Conservation (phyloP, 2,888 invertebrate species). For the Heliconius ismenius region DNA sequence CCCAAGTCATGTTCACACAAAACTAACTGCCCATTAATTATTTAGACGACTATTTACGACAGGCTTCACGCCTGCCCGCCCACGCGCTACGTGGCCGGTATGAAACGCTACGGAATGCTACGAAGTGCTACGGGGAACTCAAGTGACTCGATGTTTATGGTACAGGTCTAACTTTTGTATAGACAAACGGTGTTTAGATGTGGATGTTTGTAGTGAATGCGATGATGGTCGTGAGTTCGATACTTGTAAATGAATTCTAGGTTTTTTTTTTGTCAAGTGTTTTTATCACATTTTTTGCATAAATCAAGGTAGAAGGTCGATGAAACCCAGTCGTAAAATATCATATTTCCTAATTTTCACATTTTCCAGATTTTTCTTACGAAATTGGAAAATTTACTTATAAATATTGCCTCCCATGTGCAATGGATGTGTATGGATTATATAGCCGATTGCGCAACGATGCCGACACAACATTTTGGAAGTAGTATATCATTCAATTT, state of each 20-base stretch:
- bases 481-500: too few species aligned
- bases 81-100: conserved; percentile 44
- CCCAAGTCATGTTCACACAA: conserved; percentile 49
- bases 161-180: conserved; percentile 28
- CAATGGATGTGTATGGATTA: too few species aligned
- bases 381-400: too few species aligned
- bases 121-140: conserved; percentile 45
- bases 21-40: conserved; percentile 68
- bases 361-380: too few species aligned
- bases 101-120: conserved; percentile 47
- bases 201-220: background rate
- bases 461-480: too few species aligned
- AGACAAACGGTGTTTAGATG: background rate
- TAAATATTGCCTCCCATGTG: too few species aligned
- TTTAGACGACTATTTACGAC: conserved; percentile 60
- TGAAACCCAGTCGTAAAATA: too few species aligned
- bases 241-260: background rate
- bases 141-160: conserved; percentile 40
- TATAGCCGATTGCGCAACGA: too few species aligned
- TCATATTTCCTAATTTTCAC: too few species aligned
- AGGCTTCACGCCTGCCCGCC: conserved; percentile 40
- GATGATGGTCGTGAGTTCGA: background rate
- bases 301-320: background rate
- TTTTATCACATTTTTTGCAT: background rate
- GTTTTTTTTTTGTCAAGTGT: background rate